These are phyloP conservation scores for Antidorcas marsupialis DNA, from an alignment of 2,113 vertebrate species.

Conservation along the genomic window DNA sequence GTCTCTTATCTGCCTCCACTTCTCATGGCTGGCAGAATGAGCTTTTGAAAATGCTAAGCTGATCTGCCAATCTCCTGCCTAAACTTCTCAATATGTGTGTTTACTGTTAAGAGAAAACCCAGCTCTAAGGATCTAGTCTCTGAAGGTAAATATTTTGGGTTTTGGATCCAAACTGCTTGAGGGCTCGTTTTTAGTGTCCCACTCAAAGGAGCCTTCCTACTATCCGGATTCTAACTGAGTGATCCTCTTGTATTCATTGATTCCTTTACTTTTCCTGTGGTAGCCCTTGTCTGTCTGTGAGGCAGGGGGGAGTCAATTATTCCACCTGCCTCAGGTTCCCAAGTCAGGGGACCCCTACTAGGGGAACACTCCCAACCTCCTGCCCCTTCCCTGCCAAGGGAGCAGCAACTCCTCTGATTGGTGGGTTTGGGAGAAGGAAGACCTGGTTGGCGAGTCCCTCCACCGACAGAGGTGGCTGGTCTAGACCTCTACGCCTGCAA, in stretches of 20 bases:
- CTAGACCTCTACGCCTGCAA: too few species aligned
- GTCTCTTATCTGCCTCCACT: background rate
- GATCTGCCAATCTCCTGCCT: background rate
- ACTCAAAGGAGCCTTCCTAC: background rate
- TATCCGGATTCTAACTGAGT: background rate
- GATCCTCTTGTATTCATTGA: too few species aligned
- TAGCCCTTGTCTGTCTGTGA: background rate
- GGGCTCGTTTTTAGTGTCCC: background rate
- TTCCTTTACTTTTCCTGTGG: background rate
- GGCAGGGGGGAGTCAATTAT: too few species aligned
- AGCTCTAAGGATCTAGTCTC: background rate
- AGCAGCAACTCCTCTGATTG: fast-evolving
- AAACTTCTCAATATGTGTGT: background rate
- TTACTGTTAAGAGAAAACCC: background rate
- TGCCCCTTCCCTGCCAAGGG: fast-evolving
- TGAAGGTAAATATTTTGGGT: background rate
- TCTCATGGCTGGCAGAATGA: background rate
- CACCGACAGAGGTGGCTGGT: background rate
- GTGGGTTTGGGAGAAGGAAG: background rate
- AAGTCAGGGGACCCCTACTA: background rate
- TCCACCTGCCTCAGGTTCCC: background rate
- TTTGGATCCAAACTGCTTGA: background rate
- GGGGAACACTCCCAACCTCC: background rate
- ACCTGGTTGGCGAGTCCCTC: too few species aligned
- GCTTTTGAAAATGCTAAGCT: background rate